Conservation (phyloP, 2,113 vertebrate species). For the Odontophorus gujanensis region DNA sequence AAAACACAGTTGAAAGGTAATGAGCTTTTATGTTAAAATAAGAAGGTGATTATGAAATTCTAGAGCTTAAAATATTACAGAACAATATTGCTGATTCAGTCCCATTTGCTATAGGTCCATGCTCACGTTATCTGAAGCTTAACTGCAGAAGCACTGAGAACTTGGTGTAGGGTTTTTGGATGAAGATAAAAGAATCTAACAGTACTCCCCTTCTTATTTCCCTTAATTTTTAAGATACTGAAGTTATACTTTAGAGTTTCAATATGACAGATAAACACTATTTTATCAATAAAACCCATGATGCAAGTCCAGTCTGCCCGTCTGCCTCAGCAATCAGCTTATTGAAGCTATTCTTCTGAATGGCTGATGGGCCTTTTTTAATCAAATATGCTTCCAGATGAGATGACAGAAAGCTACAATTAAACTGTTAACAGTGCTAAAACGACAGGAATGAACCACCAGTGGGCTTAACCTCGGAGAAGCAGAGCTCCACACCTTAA, state of each 20-base stretch:
- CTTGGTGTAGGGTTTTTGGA: neutral
- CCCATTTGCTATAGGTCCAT: neutral
- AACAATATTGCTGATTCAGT: neutral
- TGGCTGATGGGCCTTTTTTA: neutral
- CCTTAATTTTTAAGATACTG: neutral
- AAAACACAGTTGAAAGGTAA: neutral
- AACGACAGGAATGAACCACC: neutral
- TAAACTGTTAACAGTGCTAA: neutral
- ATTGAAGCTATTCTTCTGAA: neutral
- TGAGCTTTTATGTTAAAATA: neutral
- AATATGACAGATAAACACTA: neutral
- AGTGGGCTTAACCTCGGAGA: neutral
- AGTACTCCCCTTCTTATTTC: neutral
- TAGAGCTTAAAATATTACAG: neutral
- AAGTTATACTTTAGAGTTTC: neutral
- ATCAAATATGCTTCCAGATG: neutral
- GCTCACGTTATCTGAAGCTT: neutral
- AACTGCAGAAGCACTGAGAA: neutral
- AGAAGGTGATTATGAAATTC: neutral
- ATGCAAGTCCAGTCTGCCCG: neutral
- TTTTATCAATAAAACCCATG: neutral
- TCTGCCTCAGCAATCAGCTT: neutral
- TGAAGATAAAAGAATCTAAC: neutral
- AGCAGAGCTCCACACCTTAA: slow-evolving; percentile 16
- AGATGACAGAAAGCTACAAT: neutral